Evolutionary conservation across 2,113 vertebrate species (phyloP).

Genomic region (Amia ocellicauda): DNA sequence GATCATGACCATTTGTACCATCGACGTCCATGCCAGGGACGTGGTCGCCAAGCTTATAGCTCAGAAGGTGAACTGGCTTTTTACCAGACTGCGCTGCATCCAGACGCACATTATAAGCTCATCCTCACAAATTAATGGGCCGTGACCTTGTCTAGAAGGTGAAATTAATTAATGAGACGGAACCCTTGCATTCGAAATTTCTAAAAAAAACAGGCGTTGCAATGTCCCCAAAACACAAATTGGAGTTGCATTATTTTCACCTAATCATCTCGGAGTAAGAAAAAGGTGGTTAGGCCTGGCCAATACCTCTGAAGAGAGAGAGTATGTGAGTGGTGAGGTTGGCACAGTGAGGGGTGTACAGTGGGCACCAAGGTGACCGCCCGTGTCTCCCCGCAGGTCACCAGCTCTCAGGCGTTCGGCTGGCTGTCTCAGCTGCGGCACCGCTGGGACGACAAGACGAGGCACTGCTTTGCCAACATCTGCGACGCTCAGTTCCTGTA

Average conservation of each 20-base stretch:
- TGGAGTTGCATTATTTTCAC: too few relatives aligned
- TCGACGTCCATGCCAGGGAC: slow-evolving; percentile 72
- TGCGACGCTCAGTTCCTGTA: slow-evolving; percentile 75
- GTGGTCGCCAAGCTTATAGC: slow-evolving; percentile 69
- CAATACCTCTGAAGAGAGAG: too few relatives aligned
- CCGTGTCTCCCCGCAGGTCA: slow-evolving; percentile 51
- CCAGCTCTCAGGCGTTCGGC: slow-evolving; percentile 59
- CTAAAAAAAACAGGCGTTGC: background rate
- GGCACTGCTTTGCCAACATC: slow-evolving; percentile 65
- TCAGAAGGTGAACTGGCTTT: slow-evolving; percentile 60
- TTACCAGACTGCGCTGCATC: background rate
- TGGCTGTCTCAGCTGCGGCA: slow-evolving; percentile 75
- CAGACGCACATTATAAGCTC: too few relatives aligned
- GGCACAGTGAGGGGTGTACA: too few relatives aligned
- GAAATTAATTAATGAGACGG: background rate
- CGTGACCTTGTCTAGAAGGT: too few relatives aligned
- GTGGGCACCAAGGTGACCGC: too few relatives aligned
- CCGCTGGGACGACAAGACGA: slow-evolving; percentile 62
- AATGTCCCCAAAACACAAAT: too few relatives aligned
- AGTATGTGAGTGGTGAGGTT: too few relatives aligned
- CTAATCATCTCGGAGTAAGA: too few relatives aligned
- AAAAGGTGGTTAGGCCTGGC: too few relatives aligned
- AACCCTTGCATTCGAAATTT: background rate
- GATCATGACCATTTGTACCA: slow-evolving; percentile 75
- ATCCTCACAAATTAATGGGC: too few relatives aligned